A percentile compares a stretch with the other conserved stretches of the same genome.
These are phyloP conservation scores for Channa maculata DNA, from an alignment of 2,113 vertebrate genomes.

Conservation along the genomic window DNA sequence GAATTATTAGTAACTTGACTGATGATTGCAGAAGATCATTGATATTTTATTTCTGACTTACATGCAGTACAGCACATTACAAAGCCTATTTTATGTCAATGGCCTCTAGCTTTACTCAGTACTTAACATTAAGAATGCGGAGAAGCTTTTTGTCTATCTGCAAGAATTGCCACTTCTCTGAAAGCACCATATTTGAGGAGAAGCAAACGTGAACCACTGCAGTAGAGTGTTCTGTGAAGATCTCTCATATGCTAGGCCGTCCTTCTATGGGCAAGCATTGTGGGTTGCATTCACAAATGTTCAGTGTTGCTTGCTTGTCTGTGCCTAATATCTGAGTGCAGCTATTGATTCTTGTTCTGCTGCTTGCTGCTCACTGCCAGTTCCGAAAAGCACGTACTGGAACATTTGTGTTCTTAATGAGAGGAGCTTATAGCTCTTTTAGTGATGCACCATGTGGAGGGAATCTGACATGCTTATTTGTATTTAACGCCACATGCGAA, in stretches of 20 bases:
- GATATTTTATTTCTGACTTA: conserved; percentile 41
- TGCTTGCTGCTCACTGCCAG: conserved; percentile 5
- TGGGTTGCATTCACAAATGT: conserved; percentile 22
- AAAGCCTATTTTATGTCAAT: conserved; percentile 27
- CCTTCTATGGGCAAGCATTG: conserved; percentile 23
- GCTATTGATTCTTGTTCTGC: conserved; percentile 51
- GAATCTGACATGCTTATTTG: conserved; percentile 7
- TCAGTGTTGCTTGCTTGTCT: conserved; percentile 24
- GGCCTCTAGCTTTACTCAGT: neutral
- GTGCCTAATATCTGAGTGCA: conserved; percentile 29
- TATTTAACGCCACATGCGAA: conserved; percentile 21
- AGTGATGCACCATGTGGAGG: neutral
- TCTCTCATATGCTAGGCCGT: neutral
- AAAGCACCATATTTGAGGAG: conserved; percentile 43
- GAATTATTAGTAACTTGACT: conserved; percentile 17
- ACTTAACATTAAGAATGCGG: conserved; percentile 48
- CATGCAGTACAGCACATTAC: conserved; percentile 26
- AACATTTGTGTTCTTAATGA: conserved; percentile 47
- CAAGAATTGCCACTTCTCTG: conserved; percentile 50
- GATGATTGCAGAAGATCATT: conserved; percentile 24
- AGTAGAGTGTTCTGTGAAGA: neutral
- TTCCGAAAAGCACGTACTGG: conserved; percentile 37
- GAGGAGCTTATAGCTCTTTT: conserved; percentile 39
- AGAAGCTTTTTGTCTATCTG: conserved; percentile 39
- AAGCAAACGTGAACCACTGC: conserved; percentile 24